Conservation (phyloP, 2,888 invertebrate genomes). For the Lithodes maja region DNA sequence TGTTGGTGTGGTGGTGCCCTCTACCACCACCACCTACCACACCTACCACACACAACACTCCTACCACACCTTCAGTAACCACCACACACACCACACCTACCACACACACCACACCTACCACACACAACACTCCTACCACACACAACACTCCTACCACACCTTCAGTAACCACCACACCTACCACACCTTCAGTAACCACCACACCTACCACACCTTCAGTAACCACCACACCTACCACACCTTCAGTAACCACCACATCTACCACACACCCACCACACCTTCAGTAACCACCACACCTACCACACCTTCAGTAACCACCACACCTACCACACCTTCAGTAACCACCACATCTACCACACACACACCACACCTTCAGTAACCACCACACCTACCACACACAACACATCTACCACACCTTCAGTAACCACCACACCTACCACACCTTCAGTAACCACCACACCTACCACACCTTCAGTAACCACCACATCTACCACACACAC, state of each 20-base stretch:
- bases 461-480: not conserved
- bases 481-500: not conserved
- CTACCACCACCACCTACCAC: not conserved
- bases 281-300: not conserved
- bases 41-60: not conserved
- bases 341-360: not conserved
- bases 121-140: not conserved
- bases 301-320: not conserved
- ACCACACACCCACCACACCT: not conserved
- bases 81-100: not conserved
- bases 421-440: not conserved
- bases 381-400: not conserved
- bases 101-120: not conserved
- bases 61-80: conserved; percentile 4
- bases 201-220: not conserved
- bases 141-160: not conserved
- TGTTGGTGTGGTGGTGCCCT: conserved; percentile 1
- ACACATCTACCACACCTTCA: too few relatives aligned
- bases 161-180: not conserved
- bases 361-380: not conserved
- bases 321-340: not conserved
- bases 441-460: not conserved
- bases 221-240: conserved; percentile 20
- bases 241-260: not conserved
- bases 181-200: conserved; percentile 3